Evolutionary conservation across 2,888 invertebrate genomes (phyloP).

Genomic region (Drosophila melanosoma): DNA sequence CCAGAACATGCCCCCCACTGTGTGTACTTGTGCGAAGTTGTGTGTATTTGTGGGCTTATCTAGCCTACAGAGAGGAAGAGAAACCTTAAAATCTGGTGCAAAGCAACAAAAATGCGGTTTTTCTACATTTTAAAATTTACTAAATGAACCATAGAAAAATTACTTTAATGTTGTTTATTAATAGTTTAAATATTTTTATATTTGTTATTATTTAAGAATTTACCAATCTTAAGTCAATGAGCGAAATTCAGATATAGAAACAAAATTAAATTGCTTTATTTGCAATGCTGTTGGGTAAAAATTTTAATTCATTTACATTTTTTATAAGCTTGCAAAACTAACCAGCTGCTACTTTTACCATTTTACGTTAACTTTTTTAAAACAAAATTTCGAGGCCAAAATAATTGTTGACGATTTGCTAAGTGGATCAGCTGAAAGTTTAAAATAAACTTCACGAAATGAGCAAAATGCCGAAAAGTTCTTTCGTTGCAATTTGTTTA

Average conservation of each 20-base stretch:
- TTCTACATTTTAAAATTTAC: neutral
- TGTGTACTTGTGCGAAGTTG: constrained; percentile 19
- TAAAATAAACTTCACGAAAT: neutral
- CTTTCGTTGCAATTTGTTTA: neutral
- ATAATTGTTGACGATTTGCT: neutral
- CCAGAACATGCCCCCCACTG: constrained; percentile 28
- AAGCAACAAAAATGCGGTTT: neutral
- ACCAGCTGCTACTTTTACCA: neutral
- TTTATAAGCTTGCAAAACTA: neutral
- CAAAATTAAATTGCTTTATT: neutral
- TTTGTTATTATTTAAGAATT: too few relatives aligned
- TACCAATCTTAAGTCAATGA: too few relatives aligned
- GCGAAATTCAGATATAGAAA: neutral
- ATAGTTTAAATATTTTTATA: neutral
- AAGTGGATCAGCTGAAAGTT: neutral
- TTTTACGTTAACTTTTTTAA: neutral
- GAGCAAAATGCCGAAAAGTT: neutral
- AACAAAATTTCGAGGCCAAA: neutral
- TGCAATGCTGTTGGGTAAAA: neutral
- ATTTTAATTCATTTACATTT: neutral
- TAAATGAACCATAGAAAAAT: neutral
- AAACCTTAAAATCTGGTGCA: neutral
- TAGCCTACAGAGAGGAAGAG: neutral
- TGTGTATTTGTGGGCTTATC: neutral
- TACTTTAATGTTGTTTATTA: neutral